A percentile compares a stretch with the other conserved stretches of the same genome.
phyloP scores from a whole-genome alignment of 1,140 invertebrate genomes.

The Drosophila pachea region DNA sequence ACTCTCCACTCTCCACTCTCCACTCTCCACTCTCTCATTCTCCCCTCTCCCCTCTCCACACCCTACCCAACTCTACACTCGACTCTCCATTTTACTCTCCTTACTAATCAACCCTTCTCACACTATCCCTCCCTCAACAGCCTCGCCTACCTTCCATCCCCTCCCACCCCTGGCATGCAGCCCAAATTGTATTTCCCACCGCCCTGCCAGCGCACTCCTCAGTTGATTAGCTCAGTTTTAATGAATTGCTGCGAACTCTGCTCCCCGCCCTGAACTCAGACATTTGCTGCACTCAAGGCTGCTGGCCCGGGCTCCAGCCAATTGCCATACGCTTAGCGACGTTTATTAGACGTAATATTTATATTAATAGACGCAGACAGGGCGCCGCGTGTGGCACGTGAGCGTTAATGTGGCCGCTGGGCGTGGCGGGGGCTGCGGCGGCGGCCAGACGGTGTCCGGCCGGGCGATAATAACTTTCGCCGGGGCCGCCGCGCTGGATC shows the following conservation, averaged over 20 bases:
- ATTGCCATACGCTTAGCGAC: background rate
- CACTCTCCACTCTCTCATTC: too few species aligned
- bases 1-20: too few species aligned
- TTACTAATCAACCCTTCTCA: too few species aligned
- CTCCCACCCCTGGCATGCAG: too few species aligned
- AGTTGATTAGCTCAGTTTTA: background rate
- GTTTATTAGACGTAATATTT: background rate
- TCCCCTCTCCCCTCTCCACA: too few species aligned
- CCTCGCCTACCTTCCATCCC: too few species aligned
- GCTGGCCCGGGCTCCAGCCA: background rate
- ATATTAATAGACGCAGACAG: background rate
- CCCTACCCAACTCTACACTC: too few species aligned
- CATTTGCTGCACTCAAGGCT: background rate
- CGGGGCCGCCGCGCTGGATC: background rate
- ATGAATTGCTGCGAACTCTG: background rate
- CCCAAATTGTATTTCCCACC: too few species aligned
- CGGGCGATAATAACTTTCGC: background rate
- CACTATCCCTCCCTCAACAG: too few species aligned
- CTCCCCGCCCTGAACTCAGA: background rate
- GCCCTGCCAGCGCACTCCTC: too few species aligned
- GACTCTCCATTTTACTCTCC: too few species aligned
- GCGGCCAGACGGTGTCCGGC: background rate
- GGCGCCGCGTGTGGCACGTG: background rate
- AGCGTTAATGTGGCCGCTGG: background rate
- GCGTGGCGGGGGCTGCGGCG: background rate